Evolutionary conservation across 2,797 vertebrate genomes (phyloP), one percentile per base, ranked within the genome.

Genomic region (Sebastes itinus): DNA sequence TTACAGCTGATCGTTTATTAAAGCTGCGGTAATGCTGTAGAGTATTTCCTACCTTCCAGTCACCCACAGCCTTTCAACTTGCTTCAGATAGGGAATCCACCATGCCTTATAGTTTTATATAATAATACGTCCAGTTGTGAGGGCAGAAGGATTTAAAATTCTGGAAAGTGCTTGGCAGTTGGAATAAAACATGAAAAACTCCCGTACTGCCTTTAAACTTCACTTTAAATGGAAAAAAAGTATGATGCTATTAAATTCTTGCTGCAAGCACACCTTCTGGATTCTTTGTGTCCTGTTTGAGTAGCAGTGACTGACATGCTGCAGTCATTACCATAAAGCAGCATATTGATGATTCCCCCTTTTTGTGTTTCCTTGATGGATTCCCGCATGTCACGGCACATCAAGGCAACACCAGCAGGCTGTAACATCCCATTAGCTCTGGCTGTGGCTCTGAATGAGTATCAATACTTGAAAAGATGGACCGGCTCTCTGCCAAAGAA

Each of bases 241-340:
- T 11, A 30, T 12, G 20, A 42, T 20, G 27, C 4, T 16, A 2
- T 27, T 20, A 5, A n/a, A 30, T 25, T 14, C 30, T 46, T 14
- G 25, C 23, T 25, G 33, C 20, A 5, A 71, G 6, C 55, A 18
- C 63, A 56, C 0, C 0, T 18, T 64, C 6, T 22, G 28, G 56
- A 58, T 59, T 35, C 7, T 64, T 58, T 54, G 6, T 28, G 4
- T 74, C 20, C 38, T 16, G 13, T 87, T 72, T 80, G 76, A 62
- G 30, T 25, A 64, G 30, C 28, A 30, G 20, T 75, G 83, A 81
- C 61, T 85, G 85, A 79, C 84, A 77, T n/a, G 68, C 72, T 52
- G 49, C 55, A 42, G 11, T 52, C 67, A 90, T 85, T 84, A 84
- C 28, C 80, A 86, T 91, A 82, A 88, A 87, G 81, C 74, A 81